Conservation (phyloP, 2,888 invertebrate species). For the Neoitamus cyanurus region DNA sequence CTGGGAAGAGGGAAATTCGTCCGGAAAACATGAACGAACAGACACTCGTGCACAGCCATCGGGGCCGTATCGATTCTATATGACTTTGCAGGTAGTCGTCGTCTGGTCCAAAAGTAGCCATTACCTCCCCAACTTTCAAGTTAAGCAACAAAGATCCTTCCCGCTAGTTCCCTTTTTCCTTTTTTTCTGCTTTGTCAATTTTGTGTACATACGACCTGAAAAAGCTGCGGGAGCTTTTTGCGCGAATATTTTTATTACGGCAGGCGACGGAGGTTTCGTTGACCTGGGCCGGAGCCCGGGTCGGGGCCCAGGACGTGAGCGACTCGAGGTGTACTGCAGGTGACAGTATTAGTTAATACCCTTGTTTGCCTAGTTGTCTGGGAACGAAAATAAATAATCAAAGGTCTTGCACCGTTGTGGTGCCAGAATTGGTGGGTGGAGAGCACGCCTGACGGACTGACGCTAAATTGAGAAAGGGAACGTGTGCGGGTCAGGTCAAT, state of each 20-base stretch:
- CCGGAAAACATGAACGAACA: constrained; percentile 46
- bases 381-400: constrained; percentile 46
- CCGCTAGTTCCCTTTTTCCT: constrained; percentile 22
- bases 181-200: constrained; percentile 23
- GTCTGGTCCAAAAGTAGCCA: constrained; percentile 45
- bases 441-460: not conserved
- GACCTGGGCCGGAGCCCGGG: constrained; percentile 2
- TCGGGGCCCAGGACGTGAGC: constrained; percentile 11
- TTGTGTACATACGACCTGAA: constrained; percentile 38
- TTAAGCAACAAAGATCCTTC: constrained; percentile 45
- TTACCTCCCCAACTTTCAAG: constrained; percentile 36
- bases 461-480: not conserved
- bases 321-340: constrained; percentile 18
- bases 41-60: constrained; percentile 37
- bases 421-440: not conserved
- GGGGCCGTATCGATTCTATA: constrained; percentile 45
- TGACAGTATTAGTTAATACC: constrained; percentile 43
- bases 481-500: constrained; percentile 37
- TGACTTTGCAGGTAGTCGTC: constrained; percentile 43
- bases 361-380: constrained; percentile 48
- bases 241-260: constrained; percentile 44
- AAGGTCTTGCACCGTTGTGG: not conserved
- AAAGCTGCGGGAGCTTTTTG: constrained; percentile 42
- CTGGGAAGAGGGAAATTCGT: constrained; percentile 13
- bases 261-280: constrained; percentile 16